Evolutionary conservation across 1,140 invertebrate genomes (phyloP), one percentile per base, ranked within the genome.

Genomic region (Drosophila hydei): DNA sequence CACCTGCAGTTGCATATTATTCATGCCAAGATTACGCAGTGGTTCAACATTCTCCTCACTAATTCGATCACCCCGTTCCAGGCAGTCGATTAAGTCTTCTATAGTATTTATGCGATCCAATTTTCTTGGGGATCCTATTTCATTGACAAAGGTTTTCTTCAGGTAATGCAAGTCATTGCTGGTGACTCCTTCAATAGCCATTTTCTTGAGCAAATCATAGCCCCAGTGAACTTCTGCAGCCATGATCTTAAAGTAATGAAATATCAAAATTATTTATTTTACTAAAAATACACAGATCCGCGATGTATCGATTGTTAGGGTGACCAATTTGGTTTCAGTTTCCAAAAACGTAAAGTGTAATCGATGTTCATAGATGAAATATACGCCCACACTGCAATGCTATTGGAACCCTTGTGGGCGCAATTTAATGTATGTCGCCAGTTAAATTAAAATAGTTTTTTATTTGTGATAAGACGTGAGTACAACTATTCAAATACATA

Each of bases 141-240:
- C 80, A 0, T 4, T 0, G n/a, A 19, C 21, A 36, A 88, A 74
- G 3, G 70, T 7, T 0, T 38, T 8, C 18, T 91, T 91, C 0
- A 91, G 3, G 0, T 80, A 42, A 0, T 74, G 58, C 4, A 91
- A 16, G 12, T 84, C 70, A 9, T 0, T 8, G 0, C 27, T 52
- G 4, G 11, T 27, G 18, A 30, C 45, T 4, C 59, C 72, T 45
- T 75, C 50, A 0, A 19, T 4, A 5, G 60, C 75, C 21, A 91
- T 54, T 25, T 72, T 43, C 30, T 90, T 91, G 0, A 91, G 43
- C 18, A 77, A 38, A 38, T 90, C 90, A 52, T 89, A 91, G 38
- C 65, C 18, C 75, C 65, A 87, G 21, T 77, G 47, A 0, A 18
- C 6, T 6, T 16, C 43, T 4, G 45, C 16, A 62, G 58, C 56